Conservation (phyloP, 2,113 vertebrate genomes). For the Delphinapterus leucas region DNA sequence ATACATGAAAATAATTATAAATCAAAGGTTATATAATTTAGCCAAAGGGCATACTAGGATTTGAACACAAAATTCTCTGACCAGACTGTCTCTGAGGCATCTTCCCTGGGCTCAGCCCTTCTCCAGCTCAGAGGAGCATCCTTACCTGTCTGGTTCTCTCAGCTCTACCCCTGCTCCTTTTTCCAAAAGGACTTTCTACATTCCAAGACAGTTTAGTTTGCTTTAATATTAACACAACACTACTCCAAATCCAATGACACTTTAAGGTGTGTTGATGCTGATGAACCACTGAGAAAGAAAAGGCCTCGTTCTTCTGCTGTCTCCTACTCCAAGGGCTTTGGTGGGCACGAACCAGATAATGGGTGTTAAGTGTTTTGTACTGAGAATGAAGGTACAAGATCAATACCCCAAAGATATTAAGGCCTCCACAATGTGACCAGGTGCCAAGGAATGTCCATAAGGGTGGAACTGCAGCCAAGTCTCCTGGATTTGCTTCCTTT, state of each 20-base stretch:
- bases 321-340: neutral
- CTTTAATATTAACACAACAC: neutral
- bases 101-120: neutral
- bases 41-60: neutral
- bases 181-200: neutral
- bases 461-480: neutral
- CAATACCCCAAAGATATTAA: neutral
- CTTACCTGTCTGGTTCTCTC: neutral
- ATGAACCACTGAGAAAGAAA: conserved; percentile 20
- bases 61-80: neutral
- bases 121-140: neutral
- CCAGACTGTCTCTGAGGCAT: neutral
- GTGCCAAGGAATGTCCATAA: neutral
- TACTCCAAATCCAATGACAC: neutral
- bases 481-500: conserved; percentile 13
- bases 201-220: neutral
- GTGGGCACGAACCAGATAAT: neutral
- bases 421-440: neutral
- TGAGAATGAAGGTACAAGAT: neutral
- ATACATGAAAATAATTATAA: conserved; percentile 18
- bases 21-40: neutral
- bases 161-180: neutral
- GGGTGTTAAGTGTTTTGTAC: neutral
- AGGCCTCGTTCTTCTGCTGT: neutral
- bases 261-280: neutral